Conservation (phyloP, 1,140 invertebrate species). For the roundworm (Caenorhabditis elegans) region DNA sequence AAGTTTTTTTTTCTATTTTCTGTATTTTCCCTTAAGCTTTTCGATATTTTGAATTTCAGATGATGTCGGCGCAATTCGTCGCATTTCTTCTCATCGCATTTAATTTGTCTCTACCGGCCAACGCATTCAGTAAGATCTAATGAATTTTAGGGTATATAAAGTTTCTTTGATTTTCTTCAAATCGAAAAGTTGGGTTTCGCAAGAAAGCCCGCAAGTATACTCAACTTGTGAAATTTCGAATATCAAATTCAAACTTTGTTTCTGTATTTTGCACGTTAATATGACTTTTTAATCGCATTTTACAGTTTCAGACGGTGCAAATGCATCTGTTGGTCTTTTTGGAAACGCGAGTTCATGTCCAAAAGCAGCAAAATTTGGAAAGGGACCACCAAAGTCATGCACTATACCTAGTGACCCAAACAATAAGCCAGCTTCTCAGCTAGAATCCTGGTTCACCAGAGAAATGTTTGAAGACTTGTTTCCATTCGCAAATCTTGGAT, state of each 20-base stretch:
- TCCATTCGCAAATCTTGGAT: slow-evolving; percentile 62
- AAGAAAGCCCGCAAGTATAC: too few relatives aligned
- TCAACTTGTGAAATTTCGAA: too few relatives aligned
- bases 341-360: slow-evolving; percentile 26
- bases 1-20: too few relatives aligned
- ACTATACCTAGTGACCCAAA: slow-evolving; percentile 49
- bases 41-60: too few relatives aligned
- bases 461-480: slow-evolving; percentile 61
- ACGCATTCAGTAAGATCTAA: too few relatives aligned
- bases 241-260: neutral
- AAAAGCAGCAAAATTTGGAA: slow-evolving; percentile 33
- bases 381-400: slow-evolving; percentile 41
- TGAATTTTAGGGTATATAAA: too few relatives aligned
- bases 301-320: neutral
- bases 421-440: slow-evolving; percentile 42
- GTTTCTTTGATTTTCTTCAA: too few relatives aligned
- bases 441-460: slow-evolving; percentile 54
- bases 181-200: too few relatives aligned
- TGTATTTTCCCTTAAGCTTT: too few relatives aligned
- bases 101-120: too few relatives aligned
- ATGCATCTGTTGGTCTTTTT: neutral
- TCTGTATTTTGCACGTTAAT: neutral
- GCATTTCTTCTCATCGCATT: too few relatives aligned
- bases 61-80: too few relatives aligned
- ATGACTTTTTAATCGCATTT: neutral